Evolutionary conservation across 2,113 vertebrate species (phyloP), one percentile per base, ranked within the genome.

Genomic region (Cryptoleucopteryx plumbea): DNA sequence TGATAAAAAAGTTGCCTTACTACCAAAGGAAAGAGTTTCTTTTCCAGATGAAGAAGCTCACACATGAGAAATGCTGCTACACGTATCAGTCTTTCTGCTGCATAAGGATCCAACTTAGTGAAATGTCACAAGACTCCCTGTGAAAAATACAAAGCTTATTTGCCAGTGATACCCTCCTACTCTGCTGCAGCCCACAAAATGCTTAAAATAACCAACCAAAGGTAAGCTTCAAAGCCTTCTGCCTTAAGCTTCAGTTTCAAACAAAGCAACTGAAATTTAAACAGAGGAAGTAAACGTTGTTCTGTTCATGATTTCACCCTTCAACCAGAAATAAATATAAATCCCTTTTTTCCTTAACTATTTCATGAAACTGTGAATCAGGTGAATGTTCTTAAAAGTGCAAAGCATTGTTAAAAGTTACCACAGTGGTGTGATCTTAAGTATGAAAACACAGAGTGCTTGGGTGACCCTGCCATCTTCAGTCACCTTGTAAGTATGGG

Each of bases 261-360:
- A 94, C 87, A 96, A 96, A 96, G 93, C 94, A 95, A 95, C 55
- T 65, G 85, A 95, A 96, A 96, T 94, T 93, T 97, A 97, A 96
- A 97, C 94, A 97, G 74, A 96, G 95, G 93, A 96, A 97, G 93
- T 90, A 88, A 93, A 86, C 90, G 93, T 88, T 96, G 89, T 93
- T 94, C 90, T 96, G 87, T 92, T 96, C 93, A 70, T 82, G 36
- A 97, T 85, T 95, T 94, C 85, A 90, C 29, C 70, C 74, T 96
- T 92, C 94, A 96, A 90, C 78, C 38, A 92, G 78, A 97, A 92
- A 96, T 94, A 97, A 97, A 97, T 82, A 94, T 20, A 94, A 93
- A 90, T 68, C n/a, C 34, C n/a, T 27, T 59, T 79, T 89, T 91
- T 91, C 58, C 25, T 95, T 96, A 95, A 94, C 90, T 91, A 14